Conservation (phyloP, 2,797 vertebrate genomes). For the Eulemur rubriventer region DNA sequence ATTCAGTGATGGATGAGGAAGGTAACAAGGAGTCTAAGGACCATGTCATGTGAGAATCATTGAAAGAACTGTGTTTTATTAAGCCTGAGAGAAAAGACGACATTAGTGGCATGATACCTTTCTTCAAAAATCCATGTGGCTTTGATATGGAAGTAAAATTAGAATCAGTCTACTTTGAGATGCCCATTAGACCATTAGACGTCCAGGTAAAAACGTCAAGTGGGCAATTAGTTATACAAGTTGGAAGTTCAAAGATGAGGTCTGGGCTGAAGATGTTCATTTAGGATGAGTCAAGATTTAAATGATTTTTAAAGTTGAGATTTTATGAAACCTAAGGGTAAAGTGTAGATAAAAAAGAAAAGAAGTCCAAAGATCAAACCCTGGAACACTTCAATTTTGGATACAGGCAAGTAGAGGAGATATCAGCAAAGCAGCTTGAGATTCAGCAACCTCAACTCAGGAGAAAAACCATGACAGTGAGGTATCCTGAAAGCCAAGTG, state of each 20-base stretch:
- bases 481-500: background rate
- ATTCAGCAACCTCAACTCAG: background rate
- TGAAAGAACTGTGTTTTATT: background rate
- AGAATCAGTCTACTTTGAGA: background rate
- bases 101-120: background rate
- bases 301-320: background rate
- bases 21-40: background rate
- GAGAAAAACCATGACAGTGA: background rate
- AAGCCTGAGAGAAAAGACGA: background rate
- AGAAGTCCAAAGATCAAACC: background rate
- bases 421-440: background rate
- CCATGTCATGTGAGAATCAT: background rate
- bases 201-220: background rate
- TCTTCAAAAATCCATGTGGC: background rate
- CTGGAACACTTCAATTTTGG: background rate
- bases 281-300: background rate
- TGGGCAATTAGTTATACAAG: background rate
- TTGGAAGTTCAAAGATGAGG: background rate
- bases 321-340: background rate
- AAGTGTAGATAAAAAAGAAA: background rate
- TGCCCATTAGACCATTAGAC: background rate
- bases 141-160: background rate
- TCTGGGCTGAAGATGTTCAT: background rate
- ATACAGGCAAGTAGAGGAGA: background rate
- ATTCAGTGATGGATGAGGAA: background rate